These are phyloP conservation scores for Pheosia gnoma DNA, from an alignment of 2,888 invertebrate species.

Conservation along the genomic window DNA sequence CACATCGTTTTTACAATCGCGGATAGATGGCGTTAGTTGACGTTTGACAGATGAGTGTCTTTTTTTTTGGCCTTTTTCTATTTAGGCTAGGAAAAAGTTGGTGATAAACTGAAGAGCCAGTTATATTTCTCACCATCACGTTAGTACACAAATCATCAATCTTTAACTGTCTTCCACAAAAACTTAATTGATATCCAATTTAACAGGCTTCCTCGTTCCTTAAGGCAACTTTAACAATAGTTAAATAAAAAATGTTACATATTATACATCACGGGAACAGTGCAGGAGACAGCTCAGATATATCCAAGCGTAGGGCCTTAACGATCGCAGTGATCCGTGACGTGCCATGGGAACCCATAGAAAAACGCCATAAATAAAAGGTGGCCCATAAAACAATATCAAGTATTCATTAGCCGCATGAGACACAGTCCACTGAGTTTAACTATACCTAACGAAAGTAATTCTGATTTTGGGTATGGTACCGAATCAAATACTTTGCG, in stretches of 20 bases:
- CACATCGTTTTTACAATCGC: neutral
- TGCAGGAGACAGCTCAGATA: slow-evolving; percentile 5
- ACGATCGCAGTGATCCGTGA: slow-evolving; percentile 33
- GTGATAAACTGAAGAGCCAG: no score
- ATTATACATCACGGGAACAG: neutral
- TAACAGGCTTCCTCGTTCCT: neutral
- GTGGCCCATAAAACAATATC: slow-evolving; percentile 61
- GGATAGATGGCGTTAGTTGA: slow-evolving; percentile 3
- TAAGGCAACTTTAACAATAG: neutral
- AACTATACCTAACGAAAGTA: neutral
- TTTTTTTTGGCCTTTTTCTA: no score
- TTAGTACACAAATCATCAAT: no score
- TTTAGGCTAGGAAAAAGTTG: no score
- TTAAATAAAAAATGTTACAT: neutral
- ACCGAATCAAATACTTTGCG: neutral
- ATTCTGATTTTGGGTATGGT: neutral
- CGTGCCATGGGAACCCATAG: slow-evolving; percentile 39
- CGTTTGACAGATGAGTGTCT: slow-evolving; percentile 4
- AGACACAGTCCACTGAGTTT: slow-evolving; percentile 36
- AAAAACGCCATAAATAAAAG: slow-evolving; percentile 39
- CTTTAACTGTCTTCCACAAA: no score
- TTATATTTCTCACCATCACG: no score
- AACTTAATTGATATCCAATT: no score
- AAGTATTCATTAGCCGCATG: slow-evolving; percentile 63
- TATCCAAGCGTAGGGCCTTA: slow-evolving; percentile 23